Conservation (phyloP, 2,797 vertebrate genomes). For the Hoplostethus atlanticus region DNA sequence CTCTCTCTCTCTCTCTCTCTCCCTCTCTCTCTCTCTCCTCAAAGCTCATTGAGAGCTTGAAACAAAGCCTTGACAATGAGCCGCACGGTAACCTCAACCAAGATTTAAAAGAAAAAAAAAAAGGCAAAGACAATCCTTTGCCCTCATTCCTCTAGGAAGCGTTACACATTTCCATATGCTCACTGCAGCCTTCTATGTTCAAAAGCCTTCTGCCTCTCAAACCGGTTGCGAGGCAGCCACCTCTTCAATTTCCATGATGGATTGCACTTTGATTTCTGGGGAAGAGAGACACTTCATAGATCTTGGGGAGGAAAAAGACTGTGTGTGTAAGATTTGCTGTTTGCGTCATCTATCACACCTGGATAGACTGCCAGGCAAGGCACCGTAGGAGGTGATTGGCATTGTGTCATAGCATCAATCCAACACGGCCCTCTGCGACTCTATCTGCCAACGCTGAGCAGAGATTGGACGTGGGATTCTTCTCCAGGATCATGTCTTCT, state of each 20-base stretch:
- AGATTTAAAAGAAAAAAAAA: constrained; percentile 52
- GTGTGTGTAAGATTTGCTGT: constrained; percentile 30
- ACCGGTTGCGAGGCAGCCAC: constrained; percentile 60
- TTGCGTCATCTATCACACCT: constrained; percentile 62
- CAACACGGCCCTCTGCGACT: constrained; percentile 25
- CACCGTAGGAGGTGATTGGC: constrained; percentile 44
- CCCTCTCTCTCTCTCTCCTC: constrained; percentile 38
- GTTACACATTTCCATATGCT: constrained; percentile 63
- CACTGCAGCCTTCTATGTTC: constrained; percentile 39
- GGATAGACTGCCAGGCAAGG: constrained; percentile 38
- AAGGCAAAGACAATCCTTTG: constrained; percentile 62
- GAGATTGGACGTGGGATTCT: constrained; percentile 46
- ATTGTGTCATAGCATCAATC: constrained; percentile 45
- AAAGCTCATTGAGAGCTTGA: constrained; percentile 59
- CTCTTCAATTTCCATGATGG: constrained; percentile 60
- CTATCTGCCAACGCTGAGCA: constrained; percentile 50
- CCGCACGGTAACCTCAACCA: constrained; percentile 56
- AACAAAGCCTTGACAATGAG: constrained; percentile 74
- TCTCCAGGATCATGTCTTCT: constrained; percentile 23
- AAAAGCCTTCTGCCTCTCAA: constrained; percentile 45
- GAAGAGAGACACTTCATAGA: constrained; percentile 65
- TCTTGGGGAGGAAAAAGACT: constrained; percentile 42
- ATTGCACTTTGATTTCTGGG: constrained; percentile 58
- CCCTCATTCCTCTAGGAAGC: constrained; percentile 62
- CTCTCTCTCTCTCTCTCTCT: constrained; percentile 63